These are phyloP conservation scores for Sycophila texana DNA, from an alignment of 2,888 invertebrate genomes.

Conservation along the genomic window DNA sequence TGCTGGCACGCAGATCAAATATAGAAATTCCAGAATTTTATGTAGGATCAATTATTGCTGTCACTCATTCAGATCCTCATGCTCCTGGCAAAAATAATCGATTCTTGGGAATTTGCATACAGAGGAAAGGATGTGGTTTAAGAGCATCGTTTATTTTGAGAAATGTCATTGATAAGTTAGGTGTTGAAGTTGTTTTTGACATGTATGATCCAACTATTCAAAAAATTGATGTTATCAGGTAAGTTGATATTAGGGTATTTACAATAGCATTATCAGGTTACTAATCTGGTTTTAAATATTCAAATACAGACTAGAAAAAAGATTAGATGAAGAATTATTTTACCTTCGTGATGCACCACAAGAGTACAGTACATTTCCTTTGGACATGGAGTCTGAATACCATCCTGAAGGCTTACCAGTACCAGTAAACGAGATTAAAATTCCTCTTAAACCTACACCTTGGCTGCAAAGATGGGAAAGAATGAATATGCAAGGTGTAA, in stretches of 20 bases:
- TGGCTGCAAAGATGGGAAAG: slow-evolving; percentile 96
- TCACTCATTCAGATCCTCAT: slow-evolving; percentile 90
- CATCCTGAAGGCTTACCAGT: slow-evolving; percentile 86
- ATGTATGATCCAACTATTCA: slow-evolving; percentile 95
- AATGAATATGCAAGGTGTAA: slow-evolving; percentile 85
- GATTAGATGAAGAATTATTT: slow-evolving; percentile 90
- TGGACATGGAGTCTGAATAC: slow-evolving; percentile 92
- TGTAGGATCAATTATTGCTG: slow-evolving; percentile 94
- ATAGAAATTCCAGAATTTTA: slow-evolving; percentile 98
- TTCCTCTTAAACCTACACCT: slow-evolving; percentile 84
- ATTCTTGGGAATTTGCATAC: slow-evolving; percentile 97
- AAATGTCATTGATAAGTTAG: slow-evolving; percentile 95
- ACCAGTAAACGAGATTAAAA: slow-evolving; percentile 86
- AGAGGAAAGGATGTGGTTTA: slow-evolving; percentile 88
- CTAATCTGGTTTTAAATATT: slow-evolving; percentile 37
- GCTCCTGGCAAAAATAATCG: slow-evolving; percentile 88
- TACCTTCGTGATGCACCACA: slow-evolving; percentile 94
- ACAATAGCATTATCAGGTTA: slow-evolving; percentile 3
- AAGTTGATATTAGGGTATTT: slow-evolving; percentile 24
- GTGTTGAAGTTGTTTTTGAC: slow-evolving; percentile 85
- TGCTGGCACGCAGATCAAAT: slow-evolving; percentile 88
- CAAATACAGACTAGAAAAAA: slow-evolving; percentile 85
- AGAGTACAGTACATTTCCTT: slow-evolving; percentile 94
- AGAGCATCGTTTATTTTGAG: slow-evolving; percentile 90
- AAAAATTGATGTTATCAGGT: slow-evolving; percentile 89